Conservation (phyloP, 2,113 vertebrate genomes). For the Tinamus guttatus region DNA sequence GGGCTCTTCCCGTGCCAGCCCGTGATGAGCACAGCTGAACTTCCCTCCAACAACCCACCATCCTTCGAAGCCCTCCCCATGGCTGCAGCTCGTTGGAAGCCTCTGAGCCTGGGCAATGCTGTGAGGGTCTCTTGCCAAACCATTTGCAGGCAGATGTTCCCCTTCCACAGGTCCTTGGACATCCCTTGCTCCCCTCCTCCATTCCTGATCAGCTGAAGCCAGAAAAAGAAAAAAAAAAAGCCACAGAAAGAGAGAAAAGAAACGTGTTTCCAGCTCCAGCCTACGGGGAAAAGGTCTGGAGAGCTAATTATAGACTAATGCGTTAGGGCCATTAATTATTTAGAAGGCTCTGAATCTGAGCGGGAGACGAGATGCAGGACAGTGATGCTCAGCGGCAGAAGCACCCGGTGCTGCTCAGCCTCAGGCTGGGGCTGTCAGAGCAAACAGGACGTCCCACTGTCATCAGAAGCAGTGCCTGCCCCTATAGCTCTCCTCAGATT, state of each 20-base stretch:
- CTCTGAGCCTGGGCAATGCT: no score
- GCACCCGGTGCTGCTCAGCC: accelerated
- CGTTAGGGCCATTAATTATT: constrained; percentile 52
- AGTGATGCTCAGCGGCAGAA: not conserved
- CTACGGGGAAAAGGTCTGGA: not conserved
- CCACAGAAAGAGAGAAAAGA: not conserved
- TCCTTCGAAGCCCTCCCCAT: not conserved
- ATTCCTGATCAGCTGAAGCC: not conserved
- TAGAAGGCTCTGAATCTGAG: not conserved
- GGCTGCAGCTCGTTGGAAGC: not conserved
- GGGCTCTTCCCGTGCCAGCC: not conserved
- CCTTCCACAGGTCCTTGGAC: not conserved
- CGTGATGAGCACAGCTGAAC: not conserved
- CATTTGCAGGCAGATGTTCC: not conserved
- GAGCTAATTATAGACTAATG: constrained; percentile 46
- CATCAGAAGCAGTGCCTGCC: no score
- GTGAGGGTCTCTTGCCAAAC: no score
- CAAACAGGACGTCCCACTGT: not conserved
- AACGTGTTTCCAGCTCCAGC: not conserved
- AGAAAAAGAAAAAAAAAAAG: not conserved
- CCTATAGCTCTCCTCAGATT: not conserved
- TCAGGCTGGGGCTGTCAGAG: not conserved
- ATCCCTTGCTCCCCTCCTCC: not conserved
- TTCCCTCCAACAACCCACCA: not conserved
- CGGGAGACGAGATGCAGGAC: not conserved